Percentiles rank a stretch among this genome's conserved stretches.
phyloP scores from a whole-genome alignment of 2,113 vertebrate genomes.

The Atrichornis clamosus region DNA sequence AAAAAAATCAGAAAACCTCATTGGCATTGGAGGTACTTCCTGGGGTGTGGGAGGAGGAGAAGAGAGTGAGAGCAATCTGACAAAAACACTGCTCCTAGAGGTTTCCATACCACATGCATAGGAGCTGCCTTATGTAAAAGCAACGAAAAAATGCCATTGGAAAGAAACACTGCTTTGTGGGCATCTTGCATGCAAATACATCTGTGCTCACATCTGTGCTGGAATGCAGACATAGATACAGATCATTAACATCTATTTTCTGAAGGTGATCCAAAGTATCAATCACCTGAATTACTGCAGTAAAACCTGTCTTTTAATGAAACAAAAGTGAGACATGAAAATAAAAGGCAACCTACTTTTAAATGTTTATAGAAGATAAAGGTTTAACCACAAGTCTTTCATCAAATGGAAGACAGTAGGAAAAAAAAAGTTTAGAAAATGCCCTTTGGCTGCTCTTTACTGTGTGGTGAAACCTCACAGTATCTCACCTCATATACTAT shows the following conservation, averaged over 20 bases:
- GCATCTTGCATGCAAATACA: slow-evolving; percentile 41
- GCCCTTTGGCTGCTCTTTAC: slow-evolving; percentile 75
- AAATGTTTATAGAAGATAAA: slow-evolving; percentile 78
- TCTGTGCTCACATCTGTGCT: slow-evolving; percentile 41
- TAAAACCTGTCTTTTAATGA: slow-evolving; percentile 69
- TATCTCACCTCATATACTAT: slow-evolving; percentile 75
- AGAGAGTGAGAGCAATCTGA: background rate
- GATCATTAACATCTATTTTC: slow-evolving; percentile 74
- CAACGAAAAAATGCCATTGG: background rate
- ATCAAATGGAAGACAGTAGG: slow-evolving; percentile 75
- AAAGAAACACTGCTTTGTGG: background rate
- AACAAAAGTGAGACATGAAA: slow-evolving; percentile 74
- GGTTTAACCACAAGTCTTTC: slow-evolving; percentile 78
- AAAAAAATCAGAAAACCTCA: background rate
- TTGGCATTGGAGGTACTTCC: background rate
- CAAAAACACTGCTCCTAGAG: background rate
- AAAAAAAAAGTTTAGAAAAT: slow-evolving; percentile 66
- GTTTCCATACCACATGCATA: background rate
- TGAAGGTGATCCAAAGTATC: slow-evolving; percentile 69
- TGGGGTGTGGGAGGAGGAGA: background rate
- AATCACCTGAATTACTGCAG: slow-evolving; percentile 71
- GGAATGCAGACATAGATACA: slow-evolving; percentile 36
- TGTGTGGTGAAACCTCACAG: slow-evolving; percentile 69
- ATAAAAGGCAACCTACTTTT: slow-evolving; percentile 76
- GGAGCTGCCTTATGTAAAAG: background rate